Conservation (phyloP, 2,888 invertebrate genomes). For the Acrocyrtus sp. region DNA sequence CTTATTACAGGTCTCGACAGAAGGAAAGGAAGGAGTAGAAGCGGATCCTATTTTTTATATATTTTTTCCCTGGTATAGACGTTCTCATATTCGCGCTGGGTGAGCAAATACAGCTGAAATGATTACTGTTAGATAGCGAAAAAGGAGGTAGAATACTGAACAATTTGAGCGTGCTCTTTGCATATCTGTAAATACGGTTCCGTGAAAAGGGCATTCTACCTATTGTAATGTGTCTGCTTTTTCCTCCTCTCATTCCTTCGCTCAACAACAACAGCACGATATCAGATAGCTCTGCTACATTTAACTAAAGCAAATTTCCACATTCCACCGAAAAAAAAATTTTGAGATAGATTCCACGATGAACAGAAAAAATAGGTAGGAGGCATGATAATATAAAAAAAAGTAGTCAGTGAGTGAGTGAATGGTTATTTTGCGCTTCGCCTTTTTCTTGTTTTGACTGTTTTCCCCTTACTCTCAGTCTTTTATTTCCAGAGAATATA, state of each 20-base stretch:
- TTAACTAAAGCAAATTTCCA: not conserved
- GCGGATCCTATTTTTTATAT: not conserved
- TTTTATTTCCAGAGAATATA: constrained; percentile 32
- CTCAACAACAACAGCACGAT: not conserved
- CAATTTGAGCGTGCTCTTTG: too few relatives aligned
- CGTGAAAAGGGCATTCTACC: not conserved
- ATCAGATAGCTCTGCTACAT: not conserved
- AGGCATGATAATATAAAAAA: constrained; percentile 10
- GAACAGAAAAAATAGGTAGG: constrained; percentile 10
- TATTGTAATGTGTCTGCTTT: constrained; percentile 6
- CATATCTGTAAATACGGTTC: not conserved
- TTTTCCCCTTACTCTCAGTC: not conserved
- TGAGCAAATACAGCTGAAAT: not conserved
- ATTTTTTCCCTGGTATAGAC: not conserved
- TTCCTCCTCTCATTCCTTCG: constrained; percentile 5
- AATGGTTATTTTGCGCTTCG: constrained; percentile 32
- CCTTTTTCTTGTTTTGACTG: constrained; percentile 10
- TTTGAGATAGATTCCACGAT: not conserved
- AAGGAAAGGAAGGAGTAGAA: not conserved
- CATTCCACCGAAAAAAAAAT: not conserved
- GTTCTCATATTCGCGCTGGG: not conserved
- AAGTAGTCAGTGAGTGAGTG: constrained; percentile 24
- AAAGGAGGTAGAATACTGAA: too few relatives aligned
- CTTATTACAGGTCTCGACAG: constrained; percentile 5
- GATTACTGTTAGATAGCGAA: constrained; percentile 18